Evolutionary conservation across 2,888 invertebrate genomes (phyloP).

Genomic region (Polydesmus complanatus): DNA sequence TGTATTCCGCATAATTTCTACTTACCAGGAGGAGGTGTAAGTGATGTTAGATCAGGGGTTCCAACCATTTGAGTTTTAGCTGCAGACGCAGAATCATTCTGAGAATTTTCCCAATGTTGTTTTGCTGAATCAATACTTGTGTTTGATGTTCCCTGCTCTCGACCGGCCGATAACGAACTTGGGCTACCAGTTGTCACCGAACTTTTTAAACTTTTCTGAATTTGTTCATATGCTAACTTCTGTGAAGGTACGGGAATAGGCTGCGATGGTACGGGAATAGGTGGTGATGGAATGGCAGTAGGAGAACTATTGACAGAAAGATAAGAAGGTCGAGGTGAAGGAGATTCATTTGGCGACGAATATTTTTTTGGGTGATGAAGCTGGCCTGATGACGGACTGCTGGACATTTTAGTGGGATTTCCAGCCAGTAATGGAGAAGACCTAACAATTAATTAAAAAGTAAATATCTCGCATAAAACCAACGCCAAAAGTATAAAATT

Average conservation of each 20-base stretch:
- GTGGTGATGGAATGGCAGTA: slow-evolving; percentile 6
- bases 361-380: neutral
- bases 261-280: slow-evolving; percentile 37
- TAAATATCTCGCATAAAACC: slow-evolving; percentile 8
- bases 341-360: slow-evolving; percentile 11
- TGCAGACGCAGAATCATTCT: neutral
- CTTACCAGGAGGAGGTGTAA: slow-evolving; percentile 70
- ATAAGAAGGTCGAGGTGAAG: slow-evolving; percentile 17
- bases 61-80: slow-evolving; percentile 6
- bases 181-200: slow-evolving; percentile 7
- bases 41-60: slow-evolving; percentile 65
- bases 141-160: too few species aligned
- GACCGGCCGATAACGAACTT: neutral
- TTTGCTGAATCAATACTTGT: too few species aligned
- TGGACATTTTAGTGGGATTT: slow-evolving; percentile 12
- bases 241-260: slow-evolving; percentile 63
- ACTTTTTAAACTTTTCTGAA: slow-evolving; percentile 27
- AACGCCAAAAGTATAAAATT: neutral
- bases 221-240: slow-evolving; percentile 39
- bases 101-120: too few species aligned
- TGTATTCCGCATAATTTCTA: neutral
- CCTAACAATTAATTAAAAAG: slow-evolving; percentile 19
- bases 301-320: slow-evolving; percentile 15
- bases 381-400: slow-evolving; percentile 1
- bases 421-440: slow-evolving; percentile 21